Evolutionary conservation across 1,140 invertebrate species (phyloP).

Genomic region (Tenebrio molitor): DNA sequence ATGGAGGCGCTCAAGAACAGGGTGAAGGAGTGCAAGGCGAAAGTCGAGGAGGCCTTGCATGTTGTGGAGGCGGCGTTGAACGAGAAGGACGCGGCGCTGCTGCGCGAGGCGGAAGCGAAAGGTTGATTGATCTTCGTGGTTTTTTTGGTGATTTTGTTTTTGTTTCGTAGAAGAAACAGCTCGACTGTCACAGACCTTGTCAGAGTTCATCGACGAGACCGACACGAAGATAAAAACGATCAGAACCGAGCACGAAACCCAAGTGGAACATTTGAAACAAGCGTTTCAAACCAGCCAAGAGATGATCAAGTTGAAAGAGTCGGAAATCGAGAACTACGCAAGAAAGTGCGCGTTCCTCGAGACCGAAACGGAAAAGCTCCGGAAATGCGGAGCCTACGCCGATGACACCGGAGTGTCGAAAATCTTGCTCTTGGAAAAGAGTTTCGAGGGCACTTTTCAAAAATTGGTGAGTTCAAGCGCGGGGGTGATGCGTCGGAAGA

Average conservation of each 20-base stretch:
- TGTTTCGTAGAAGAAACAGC: conserved; percentile 56
- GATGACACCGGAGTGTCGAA: conserved; percentile 57
- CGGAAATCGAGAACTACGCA: conserved; percentile 55
- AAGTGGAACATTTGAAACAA: conserved; percentile 51
- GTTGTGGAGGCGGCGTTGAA: conserved; percentile 61
- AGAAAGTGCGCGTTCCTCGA: conserved; percentile 56
- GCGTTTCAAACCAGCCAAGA: conserved; percentile 52
- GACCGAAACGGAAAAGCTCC: conserved; percentile 56
- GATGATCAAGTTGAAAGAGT: conserved; percentile 52
- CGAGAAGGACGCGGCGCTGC: conserved; percentile 63
- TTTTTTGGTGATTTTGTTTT: conserved; percentile 24
- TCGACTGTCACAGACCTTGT: conserved; percentile 49
- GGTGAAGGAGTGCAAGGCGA: conserved; percentile 57
- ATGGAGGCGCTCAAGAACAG: conserved; percentile 54
- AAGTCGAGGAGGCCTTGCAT: conserved; percentile 62
- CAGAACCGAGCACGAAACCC: conserved; percentile 52
- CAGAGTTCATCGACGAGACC: conserved; percentile 52
- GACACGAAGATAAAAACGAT: conserved; percentile 56
- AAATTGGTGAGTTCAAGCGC: conserved; percentile 63
- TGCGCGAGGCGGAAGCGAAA: conserved; percentile 59
- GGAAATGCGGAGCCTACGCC: conserved; percentile 47
- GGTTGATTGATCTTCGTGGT: conserved; percentile 45
- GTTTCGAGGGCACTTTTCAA: conserved; percentile 62
- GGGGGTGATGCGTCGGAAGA: background rate
- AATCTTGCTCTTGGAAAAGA: conserved; percentile 61